These are phyloP conservation scores for Diaperis boleti DNA, from an alignment of 2,888 invertebrate genomes.

Conservation along the genomic window DNA sequence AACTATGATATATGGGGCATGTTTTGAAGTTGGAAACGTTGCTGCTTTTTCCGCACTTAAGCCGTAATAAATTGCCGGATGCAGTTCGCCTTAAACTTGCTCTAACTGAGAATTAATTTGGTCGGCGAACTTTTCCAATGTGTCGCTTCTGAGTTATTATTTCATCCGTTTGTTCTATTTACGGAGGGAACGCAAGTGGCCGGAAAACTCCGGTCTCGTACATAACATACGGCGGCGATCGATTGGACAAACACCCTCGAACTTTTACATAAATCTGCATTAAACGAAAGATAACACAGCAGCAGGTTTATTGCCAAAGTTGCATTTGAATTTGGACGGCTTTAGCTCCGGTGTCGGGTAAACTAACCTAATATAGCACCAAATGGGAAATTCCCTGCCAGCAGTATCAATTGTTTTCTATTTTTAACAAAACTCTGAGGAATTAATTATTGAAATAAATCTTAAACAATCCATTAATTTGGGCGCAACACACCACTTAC, in stretches of 20 bases:
- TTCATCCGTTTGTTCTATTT: slow-evolving; percentile 14
- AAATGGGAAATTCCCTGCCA: neutral
- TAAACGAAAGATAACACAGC: slow-evolving; percentile 36
- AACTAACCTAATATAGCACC: slow-evolving; percentile 19
- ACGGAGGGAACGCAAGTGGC: neutral
- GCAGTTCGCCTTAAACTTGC: slow-evolving; percentile 33
- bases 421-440: too few species aligned
- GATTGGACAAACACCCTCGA: slow-evolving; percentile 22
- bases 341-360: slow-evolving; percentile 5
- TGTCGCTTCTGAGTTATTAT: slow-evolving; percentile 16
- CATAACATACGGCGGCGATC: slow-evolving; percentile 6
- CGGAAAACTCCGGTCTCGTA: neutral
- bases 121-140: slow-evolving; percentile 24
- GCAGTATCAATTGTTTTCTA: too few species aligned
- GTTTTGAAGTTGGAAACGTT: slow-evolving; percentile 42
- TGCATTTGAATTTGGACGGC: slow-evolving; percentile 15
- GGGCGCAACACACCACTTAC: neutral
- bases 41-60: slow-evolving; percentile 34
- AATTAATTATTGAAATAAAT: too few species aligned
- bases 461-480: too few species aligned
- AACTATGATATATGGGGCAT: slow-evolving; percentile 41
- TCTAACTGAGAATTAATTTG: slow-evolving; percentile 38
- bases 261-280: slow-evolving; percentile 39
- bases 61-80: slow-evolving; percentile 31
- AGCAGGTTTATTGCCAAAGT: slow-evolving; percentile 23